phyloP scores from a whole-genome alignment of 1,140 invertebrate genomes.

The Venturia canescens region DNA sequence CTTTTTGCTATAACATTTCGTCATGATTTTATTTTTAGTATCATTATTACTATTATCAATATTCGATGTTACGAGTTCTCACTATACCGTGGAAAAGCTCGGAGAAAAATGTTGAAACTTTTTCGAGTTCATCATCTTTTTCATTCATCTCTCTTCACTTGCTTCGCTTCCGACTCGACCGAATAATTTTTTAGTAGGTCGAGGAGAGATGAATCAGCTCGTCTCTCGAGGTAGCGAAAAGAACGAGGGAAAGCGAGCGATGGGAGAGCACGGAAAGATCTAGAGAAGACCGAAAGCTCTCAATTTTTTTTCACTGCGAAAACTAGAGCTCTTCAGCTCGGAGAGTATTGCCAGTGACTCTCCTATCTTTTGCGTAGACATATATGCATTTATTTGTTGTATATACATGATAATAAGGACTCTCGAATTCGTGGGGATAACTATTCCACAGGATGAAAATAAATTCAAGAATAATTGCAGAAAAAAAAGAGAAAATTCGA shows the following conservation, averaged over 20 bases:
- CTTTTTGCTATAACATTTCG: no score
- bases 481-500: no score
- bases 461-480: no score
- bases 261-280: conserved; percentile 19
- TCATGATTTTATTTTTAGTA: conserved; percentile 26
- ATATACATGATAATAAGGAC: not conserved
- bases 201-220: conserved; percentile 27
- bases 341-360: not conserved
- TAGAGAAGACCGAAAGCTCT: conserved; percentile 20
- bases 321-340: conserved; percentile 11
- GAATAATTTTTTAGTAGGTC: conserved; percentile 28
- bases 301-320: conserved; percentile 22
- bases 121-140: conserved; percentile 18
- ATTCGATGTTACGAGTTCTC: no score
- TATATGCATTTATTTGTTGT: not conserved
- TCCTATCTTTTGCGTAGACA: not conserved
- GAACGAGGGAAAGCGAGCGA: conserved; percentile 24
- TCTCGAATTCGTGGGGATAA: not conserved
- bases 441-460: no score
- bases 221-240: not conserved
- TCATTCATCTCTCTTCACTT: conserved; percentile 37
- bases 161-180: conserved; percentile 21
- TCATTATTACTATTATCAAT: no score
- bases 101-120: no score
- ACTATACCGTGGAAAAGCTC: no score